These are phyloP conservation scores for Galerucella pusilla DNA, from an alignment of 2,888 invertebrate species.

Conservation along the genomic window DNA sequence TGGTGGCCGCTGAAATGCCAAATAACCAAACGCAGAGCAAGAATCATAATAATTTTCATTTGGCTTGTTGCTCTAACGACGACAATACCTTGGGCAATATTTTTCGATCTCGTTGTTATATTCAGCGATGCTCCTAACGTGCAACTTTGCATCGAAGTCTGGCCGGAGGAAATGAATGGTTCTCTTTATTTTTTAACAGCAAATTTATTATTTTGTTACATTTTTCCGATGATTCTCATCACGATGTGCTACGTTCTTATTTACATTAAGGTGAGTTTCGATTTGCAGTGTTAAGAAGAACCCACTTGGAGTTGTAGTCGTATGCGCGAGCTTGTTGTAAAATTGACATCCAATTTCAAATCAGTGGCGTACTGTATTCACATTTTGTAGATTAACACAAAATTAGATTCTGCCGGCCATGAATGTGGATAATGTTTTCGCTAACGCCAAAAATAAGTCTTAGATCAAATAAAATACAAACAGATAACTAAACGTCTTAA, in stretches of 20 bases:
- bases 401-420: no score
- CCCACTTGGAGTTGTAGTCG: no score
- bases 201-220: constrained; percentile 90
- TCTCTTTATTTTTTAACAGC: constrained; percentile 89
- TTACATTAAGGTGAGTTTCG: constrained; percentile 74
- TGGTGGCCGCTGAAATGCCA: constrained; percentile 94
- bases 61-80: constrained; percentile 89
- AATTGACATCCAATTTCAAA: no score
- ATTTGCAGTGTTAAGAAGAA: no score
- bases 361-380: no score
- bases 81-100: constrained; percentile 91
- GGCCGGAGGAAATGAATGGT: constrained; percentile 86
- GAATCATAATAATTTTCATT: constrained; percentile 88
- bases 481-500: no score
- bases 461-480: no score
- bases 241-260: constrained; percentile 92
- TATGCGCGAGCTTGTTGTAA: no score
- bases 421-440: no score
- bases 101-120: constrained; percentile 83
- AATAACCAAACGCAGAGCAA: constrained; percentile 88
- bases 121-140: constrained; percentile 81
- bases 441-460: no score
- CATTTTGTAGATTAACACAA: no score
- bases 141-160: constrained; percentile 82
- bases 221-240: constrained; percentile 90